Base-by-base conservation (phyloP, 64 coral and sea anemone genomes). In the Pocillopora damicornis region DNA sequence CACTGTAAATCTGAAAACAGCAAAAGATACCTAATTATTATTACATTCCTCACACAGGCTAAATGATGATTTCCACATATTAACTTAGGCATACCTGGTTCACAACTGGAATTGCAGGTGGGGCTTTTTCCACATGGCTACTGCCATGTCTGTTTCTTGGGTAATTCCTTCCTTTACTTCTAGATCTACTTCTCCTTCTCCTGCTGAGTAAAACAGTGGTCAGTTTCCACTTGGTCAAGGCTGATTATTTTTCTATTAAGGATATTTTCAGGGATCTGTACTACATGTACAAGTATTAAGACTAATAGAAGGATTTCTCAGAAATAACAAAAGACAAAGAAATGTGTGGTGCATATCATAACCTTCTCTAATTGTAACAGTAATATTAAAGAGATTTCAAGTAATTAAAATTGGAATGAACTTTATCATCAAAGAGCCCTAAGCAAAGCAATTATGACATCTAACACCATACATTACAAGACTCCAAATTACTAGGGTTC, bases 1-100 rank as follows among this genome's bases (percentile, higher is more conserved):
- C 93, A 86, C 83, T 72, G 87, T 95, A 99, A 68, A 99, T 90
- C 97, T 99, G 77, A 63, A 94, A 25, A 84, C 38, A 17, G 23
- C 73, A 16, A 2, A 56, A 57, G n/a, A 77, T 73, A 73, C 2
- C 10, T 1, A 73, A 2, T n/a, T n/a, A 51, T 51, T 11, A 63
- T 13, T 9, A n/a, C n/a, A 71, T 11, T 30, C 1, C 67, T n/a
- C 9, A n/a, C n/a, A 71, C 22, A n/a, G 67, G 25, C 22, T 23
- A 23, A 71, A 20, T 9, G 20, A 23, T 25, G 9, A 25, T 71
- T 23, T 22, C 8, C 11, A 7, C 0, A 71, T 11, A 71, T 15
- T 35, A 30, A 0, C 78, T 61, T 61, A 45, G 38, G 56, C n/a
- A 76, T 86, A 92, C 96, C 90, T 98, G 96, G 66, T 82, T 92